These are phyloP conservation scores for Microcaecilia unicolor DNA, from an alignment of 2,797 vertebrate genomes.

Conservation along the genomic window DNA sequence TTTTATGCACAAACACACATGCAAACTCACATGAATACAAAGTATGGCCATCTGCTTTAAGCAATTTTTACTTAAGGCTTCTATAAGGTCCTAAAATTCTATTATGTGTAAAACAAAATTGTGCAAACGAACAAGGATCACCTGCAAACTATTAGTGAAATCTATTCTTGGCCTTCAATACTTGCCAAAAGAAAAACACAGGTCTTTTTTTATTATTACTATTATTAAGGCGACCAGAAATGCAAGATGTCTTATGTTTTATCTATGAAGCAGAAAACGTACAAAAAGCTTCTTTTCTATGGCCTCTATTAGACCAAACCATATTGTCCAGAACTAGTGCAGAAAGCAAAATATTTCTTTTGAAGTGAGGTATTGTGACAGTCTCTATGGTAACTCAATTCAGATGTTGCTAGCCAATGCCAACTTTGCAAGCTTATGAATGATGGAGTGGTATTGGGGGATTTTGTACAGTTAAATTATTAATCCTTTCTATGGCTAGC, in stretches of 20 bases:
- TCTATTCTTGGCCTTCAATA: slow-evolving; percentile 33
- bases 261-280: slow-evolving; percentile 16
- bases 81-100: slow-evolving; percentile 38
- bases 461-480: neutral
- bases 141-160: slow-evolving; percentile 18
- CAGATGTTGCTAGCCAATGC: neutral
- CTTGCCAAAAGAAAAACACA: slow-evolving; percentile 21
- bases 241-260: slow-evolving; percentile 22
- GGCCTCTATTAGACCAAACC: slow-evolving; percentile 13
- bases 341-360: neutral
- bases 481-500: slow-evolving; percentile 9
- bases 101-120: slow-evolving; percentile 20
- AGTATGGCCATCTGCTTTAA: too few relatives aligned
- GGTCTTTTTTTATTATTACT: slow-evolving; percentile 17
- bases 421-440: slow-evolving; percentile 4
- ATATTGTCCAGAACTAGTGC: slow-evolving; percentile 5
- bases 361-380: neutral
- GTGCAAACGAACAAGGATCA: slow-evolving; percentile 26
- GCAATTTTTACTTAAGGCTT: slow-evolving; percentile 54
- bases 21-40: slow-evolving; percentile 23
- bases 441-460: rapidly evolving
- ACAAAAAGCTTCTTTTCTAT: neutral
- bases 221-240: too few relatives aligned
- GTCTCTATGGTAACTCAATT: slow-evolving; percentile 4
- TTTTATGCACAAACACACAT: slow-evolving; percentile 1